Base-by-base conservation (phyloP, 2,888 invertebrate species). In the Selenia dentaria region DNA sequence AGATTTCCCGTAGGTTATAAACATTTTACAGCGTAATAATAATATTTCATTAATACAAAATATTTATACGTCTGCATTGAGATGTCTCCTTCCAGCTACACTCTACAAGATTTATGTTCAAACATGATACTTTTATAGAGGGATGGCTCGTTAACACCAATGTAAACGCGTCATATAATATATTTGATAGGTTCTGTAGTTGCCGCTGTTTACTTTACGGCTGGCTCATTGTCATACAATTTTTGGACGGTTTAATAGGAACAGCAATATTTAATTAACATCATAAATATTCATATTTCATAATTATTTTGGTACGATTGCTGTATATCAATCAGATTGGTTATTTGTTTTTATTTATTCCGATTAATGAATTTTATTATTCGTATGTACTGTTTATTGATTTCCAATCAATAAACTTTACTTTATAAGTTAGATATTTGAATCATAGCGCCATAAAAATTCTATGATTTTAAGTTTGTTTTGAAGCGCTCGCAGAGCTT, bases 141-240 rank as follows among this genome's bases (percentile, higher is more conserved):
- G 78, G 71, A 62, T 67, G 64, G 60, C 81, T 90, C 88, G 88
- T 90, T 90, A 90, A 88, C 89, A 85, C 89, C 74, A 70, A 67
- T 83, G 88, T 90, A 79, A 86, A 84, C 62, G 84, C 80, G 54
- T 51, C 55, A 56, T 62, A 72, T 85, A 77, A 86, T 80, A 32
- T 36, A 36, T 37, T 13, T 87, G 83, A 83, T 70, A 75, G 55
- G 59, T 58, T 60, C 45, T 55, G 59, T 57, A 60, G 45, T 55
- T 54, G 52, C 51, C 61, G 66, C 66, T 83, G 74, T 85, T 80
- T 82, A 59, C 77, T 76, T 77, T 70, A 72, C 67, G 70, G 56
- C 61, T 57, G 40, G 55, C 56, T 65, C 65, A 76, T 85, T 83
- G 82, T 83, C 75, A 85, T 86, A 82, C 64, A 83, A 82, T 85